Percentiles rank a stretch among this genome's conserved stretches.
phyloP scores from a whole-genome alignment of 2,888 invertebrate species.

The Acholoe squamosa region DNA sequence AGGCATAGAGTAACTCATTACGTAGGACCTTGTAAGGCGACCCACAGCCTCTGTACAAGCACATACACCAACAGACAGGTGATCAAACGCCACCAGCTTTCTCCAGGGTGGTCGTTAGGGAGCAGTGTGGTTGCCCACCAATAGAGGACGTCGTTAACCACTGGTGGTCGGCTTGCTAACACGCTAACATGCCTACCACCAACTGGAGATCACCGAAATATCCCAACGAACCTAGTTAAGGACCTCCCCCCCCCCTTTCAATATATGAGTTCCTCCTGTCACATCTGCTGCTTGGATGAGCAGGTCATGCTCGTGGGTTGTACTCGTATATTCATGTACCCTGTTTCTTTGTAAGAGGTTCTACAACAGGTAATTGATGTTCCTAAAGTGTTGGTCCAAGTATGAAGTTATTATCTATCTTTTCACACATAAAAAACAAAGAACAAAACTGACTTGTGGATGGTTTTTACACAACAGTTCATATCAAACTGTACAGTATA shows the following conservation, averaged over 20 bases:
- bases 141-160: constrained; percentile 21
- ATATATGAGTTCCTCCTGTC: too few species aligned
- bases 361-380: too few species aligned
- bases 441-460: too few species aligned
- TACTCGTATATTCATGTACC: too few species aligned
- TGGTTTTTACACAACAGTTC: too few species aligned
- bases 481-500: too few species aligned
- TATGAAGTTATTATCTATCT: too few species aligned
- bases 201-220: not conserved
- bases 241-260: not conserved
- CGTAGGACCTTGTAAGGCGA: not conserved
- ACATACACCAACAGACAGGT: not conserved
- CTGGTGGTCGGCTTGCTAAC: constrained; percentile 15
- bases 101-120: constrained; percentile 20
- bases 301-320: too few species aligned
- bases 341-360: too few species aligned
- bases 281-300: too few species aligned
- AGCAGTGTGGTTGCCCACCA: not conserved
- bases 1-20: not conserved
- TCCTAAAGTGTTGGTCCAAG: too few species aligned
- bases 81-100: not conserved
- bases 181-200: not conserved
- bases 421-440: too few species aligned
- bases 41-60: not conserved
- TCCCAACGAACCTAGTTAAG: constrained; percentile 13